phyloP scores from a whole-genome alignment of 2,888 invertebrate genomes.

The Thereva nobilitata region DNA sequence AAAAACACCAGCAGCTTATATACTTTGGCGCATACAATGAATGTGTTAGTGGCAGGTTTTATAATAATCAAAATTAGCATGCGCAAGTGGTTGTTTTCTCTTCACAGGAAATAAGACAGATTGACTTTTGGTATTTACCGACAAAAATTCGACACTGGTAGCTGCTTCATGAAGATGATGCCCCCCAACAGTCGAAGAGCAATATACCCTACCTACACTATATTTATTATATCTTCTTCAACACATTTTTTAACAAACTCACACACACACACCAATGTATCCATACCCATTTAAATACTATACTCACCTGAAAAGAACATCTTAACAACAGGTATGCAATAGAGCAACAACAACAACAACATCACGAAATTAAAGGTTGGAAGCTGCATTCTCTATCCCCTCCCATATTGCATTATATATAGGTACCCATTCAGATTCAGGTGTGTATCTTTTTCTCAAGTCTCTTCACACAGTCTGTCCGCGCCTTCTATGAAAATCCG shows the following conservation, averaged over 20 bases:
- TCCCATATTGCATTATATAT: slow-evolving; percentile 4
- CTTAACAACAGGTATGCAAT: neutral
- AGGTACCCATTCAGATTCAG: slow-evolving; percentile 11
- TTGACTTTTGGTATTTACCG: slow-evolving; percentile 35
- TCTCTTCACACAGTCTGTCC: slow-evolving; percentile 29
- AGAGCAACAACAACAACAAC: neutral
- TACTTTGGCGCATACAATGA: neutral
- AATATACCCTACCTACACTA: neutral
- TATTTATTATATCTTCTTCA: slow-evolving; percentile 20
- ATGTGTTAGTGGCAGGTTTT: slow-evolving; percentile 8
- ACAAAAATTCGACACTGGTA: slow-evolving; percentile 33
- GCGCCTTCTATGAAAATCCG: slow-evolving; percentile 8
- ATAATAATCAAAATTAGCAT: slow-evolving; percentile 29
- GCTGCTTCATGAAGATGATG: slow-evolving; percentile 19
- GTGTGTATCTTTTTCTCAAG: slow-evolving; percentile 23
- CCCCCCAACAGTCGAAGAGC: slow-evolving; percentile 14
- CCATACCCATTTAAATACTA: no score
- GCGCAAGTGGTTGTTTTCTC: slow-evolving; percentile 33
- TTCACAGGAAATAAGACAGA: slow-evolving; percentile 30
- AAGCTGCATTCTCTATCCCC: slow-evolving; percentile 26
- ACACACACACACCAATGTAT: no score
- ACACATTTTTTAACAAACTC: slow-evolving; percentile 10
- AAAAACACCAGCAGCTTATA: slow-evolving; percentile 33
- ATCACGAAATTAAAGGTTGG: neutral
- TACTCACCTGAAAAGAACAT: slow-evolving; percentile 25